Percentiles rank a stretch among this genome's conserved stretches.
Conservation (phyloP, 2,888 invertebrate species). For the Catonia carolina region DNA sequence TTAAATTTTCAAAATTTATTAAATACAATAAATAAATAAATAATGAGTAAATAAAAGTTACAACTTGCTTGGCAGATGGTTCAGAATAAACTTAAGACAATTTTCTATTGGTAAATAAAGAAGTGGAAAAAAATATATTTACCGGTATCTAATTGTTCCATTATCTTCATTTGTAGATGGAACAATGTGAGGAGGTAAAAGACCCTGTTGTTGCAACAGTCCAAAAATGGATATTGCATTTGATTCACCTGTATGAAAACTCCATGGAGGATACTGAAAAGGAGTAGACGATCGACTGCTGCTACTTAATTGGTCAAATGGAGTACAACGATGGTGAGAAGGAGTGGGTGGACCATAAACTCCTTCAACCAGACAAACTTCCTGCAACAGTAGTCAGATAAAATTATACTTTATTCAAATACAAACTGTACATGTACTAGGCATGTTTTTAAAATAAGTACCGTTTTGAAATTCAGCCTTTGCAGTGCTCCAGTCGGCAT, state of each 20-base stretch:
- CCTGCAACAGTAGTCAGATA: conserved; percentile 30
- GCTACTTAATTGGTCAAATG: conserved; percentile 30
- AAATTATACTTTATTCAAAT: not conserved
- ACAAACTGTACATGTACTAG: not conserved
- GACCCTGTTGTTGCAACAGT: conserved; percentile 48
- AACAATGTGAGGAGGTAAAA: conserved; percentile 38
- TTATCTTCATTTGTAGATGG: conserved; percentile 28
- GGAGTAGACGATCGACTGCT: conserved; percentile 49
- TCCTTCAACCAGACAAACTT: conserved; percentile 36
- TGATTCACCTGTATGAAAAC: conserved; percentile 34
- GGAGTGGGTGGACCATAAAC: conserved; percentile 33
- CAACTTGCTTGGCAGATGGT: no score
- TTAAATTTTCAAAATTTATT: no score
- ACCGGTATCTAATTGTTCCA: not conserved
- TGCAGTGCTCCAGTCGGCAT: no score
- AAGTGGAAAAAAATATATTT: no score
- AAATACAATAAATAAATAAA: no score
- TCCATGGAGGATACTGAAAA: conserved; percentile 48
- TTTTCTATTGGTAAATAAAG: no score
- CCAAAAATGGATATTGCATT: conserved; percentile 27
- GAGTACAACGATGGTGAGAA: conserved; percentile 26
- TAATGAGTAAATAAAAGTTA: no score
- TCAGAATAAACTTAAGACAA: no score
- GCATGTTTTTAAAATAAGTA: not conserved
- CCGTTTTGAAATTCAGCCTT: no score